A percentile compares a stretch with the other conserved stretches of the same genome.
phyloP scores from a whole-genome alignment of 1,140 invertebrate genomes.

The Drosophila biarmipes region DNA sequence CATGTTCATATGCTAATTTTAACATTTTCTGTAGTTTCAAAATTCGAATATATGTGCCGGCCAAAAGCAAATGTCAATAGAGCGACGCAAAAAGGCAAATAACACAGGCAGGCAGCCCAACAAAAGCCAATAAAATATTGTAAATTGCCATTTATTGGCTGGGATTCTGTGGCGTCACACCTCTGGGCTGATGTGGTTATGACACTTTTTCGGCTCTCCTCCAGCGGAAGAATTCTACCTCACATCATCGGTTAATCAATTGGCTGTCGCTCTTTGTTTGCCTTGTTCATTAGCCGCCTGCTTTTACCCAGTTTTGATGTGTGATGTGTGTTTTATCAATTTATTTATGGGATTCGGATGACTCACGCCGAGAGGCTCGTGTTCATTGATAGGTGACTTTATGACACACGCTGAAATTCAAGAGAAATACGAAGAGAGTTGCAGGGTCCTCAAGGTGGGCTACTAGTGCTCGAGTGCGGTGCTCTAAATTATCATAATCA shows the following conservation, averaged over 20 bases:
- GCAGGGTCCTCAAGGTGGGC: slow-evolving; percentile 24
- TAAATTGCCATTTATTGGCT: slow-evolving; percentile 53
- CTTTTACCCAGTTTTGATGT: slow-evolving; percentile 34
- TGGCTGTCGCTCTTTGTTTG: slow-evolving; percentile 21
- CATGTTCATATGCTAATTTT: slow-evolving; percentile 59
- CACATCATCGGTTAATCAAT: slow-evolving; percentile 11
- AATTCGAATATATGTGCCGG: slow-evolving; percentile 11
- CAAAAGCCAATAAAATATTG: slow-evolving; percentile 45
- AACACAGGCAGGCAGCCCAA: slow-evolving; percentile 7
- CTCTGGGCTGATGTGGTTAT: slow-evolving; percentile 11
- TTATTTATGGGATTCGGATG: slow-evolving; percentile 32
- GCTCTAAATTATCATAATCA: slow-evolving; percentile 6
- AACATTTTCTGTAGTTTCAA: slow-evolving; percentile 40
- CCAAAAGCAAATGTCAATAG: slow-evolving; percentile 34
- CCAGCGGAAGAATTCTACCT: slow-evolving; percentile 28
- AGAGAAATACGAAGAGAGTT: slow-evolving; percentile 40
- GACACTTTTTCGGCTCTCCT: slow-evolving; percentile 4
- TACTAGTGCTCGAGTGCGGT: background rate
- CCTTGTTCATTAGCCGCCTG: slow-evolving; percentile 18
- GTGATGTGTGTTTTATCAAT: slow-evolving; percentile 55
- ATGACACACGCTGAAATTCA: slow-evolving; percentile 54
- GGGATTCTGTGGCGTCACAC: slow-evolving; percentile 42
- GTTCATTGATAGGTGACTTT: slow-evolving; percentile 11
- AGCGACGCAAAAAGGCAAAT: slow-evolving; percentile 42
- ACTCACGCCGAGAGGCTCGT: slow-evolving; percentile 34